Percentiles rank a stretch among this genome's conserved stretches.
Evolutionary conservation across 2,797 vertebrate genomes (phyloP).

Genomic region (Chelonia mydas): DNA sequence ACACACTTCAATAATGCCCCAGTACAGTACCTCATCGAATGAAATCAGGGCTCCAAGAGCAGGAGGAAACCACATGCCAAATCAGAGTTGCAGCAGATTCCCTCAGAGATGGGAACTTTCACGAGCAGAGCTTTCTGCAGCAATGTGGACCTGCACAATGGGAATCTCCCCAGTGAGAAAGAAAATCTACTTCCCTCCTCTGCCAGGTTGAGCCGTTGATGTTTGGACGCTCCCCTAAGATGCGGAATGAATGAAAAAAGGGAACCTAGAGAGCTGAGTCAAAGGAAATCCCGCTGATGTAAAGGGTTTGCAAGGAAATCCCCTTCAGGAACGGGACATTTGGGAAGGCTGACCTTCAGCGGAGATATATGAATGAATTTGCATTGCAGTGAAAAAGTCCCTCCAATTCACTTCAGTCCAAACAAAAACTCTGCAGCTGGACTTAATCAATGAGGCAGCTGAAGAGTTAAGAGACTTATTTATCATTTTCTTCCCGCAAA

Average conservation of each 20-base stretch:
- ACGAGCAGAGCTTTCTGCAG: slow-evolving; percentile 12
- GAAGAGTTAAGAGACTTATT: not conserved
- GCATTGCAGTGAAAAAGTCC: slow-evolving; percentile 10
- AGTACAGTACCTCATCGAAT: not conserved
- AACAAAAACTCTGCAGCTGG: slow-evolving; percentile 28
- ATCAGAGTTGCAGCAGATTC: slow-evolving; percentile 15
- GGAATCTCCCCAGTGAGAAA: not conserved
- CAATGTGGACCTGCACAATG: not conserved
- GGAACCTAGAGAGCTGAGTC: not conserved
- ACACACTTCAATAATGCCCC: not conserved
- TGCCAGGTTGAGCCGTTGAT: slow-evolving; percentile 40
- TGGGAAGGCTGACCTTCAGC: slow-evolving; percentile 9
- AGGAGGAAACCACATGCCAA: not conserved
- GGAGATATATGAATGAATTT: slow-evolving; percentile 27
- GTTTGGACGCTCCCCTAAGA: slow-evolving; percentile 12
- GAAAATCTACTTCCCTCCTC: slow-evolving; percentile 21
- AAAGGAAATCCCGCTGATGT: slow-evolving; percentile 40
- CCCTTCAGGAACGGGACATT: slow-evolving; percentile 23
- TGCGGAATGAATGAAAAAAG: slow-evolving; percentile 46
- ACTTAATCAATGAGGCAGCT: slow-evolving; percentile 10
- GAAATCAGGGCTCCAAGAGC: slow-evolving; percentile 9
- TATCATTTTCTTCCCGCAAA: not conserved
- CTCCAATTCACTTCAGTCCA: slow-evolving; percentile 26
- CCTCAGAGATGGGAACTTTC: slow-evolving; percentile 26
- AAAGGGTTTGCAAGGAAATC: slow-evolving; percentile 36